Evolutionary conservation across 2,888 invertebrate species (phyloP).

Genomic region (Megaustenia siamemsis): DNA sequence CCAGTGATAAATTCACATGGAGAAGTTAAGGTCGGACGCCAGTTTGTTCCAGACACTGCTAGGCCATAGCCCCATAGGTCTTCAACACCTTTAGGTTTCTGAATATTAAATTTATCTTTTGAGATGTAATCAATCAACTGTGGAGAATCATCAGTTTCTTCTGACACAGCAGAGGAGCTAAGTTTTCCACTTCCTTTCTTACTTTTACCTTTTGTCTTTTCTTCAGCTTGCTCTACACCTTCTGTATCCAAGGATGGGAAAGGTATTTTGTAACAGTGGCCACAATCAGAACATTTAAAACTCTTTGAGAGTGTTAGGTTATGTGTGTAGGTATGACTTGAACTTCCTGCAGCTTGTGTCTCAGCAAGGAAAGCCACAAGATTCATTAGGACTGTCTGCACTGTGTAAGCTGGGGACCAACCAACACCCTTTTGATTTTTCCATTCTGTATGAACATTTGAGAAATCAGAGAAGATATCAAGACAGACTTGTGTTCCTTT

Average conservation of each 20-base stretch:
- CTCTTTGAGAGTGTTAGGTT: slow-evolving; percentile 67
- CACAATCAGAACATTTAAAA: slow-evolving; percentile 72
- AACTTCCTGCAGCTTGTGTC: slow-evolving; percentile 63
- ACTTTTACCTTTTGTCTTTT: slow-evolving; percentile 40
- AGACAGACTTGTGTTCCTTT: slow-evolving; percentile 72
- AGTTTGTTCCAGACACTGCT: slow-evolving; percentile 68
- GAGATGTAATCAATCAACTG: slow-evolving; percentile 72
- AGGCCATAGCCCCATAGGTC: slow-evolving; percentile 73
- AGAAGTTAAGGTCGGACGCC: slow-evolving; percentile 69
- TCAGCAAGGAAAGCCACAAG: slow-evolving; percentile 73
- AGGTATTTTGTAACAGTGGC: slow-evolving; percentile 70
- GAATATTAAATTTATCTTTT: slow-evolving; percentile 63
- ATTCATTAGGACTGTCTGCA: slow-evolving; percentile 74
- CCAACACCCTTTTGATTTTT: slow-evolving; percentile 70
- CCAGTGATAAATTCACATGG: slow-evolving; percentile 72
- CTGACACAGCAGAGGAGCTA: neutral
- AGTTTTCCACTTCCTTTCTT: neutral
- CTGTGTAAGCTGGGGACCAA: slow-evolving; percentile 75
- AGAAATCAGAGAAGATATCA: slow-evolving; percentile 75
- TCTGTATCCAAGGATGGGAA: slow-evolving; percentile 65
- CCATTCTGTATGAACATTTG: slow-evolving; percentile 73
- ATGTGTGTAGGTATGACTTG: slow-evolving; percentile 57
- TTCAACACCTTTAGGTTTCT: slow-evolving; percentile 62
- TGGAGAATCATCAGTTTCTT: slow-evolving; percentile 45
- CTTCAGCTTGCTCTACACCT: neutral